Base-by-base conservation (phyloP, 2,113 vertebrate genomes). In the rat (Rattus norvegicus) region DNA sequence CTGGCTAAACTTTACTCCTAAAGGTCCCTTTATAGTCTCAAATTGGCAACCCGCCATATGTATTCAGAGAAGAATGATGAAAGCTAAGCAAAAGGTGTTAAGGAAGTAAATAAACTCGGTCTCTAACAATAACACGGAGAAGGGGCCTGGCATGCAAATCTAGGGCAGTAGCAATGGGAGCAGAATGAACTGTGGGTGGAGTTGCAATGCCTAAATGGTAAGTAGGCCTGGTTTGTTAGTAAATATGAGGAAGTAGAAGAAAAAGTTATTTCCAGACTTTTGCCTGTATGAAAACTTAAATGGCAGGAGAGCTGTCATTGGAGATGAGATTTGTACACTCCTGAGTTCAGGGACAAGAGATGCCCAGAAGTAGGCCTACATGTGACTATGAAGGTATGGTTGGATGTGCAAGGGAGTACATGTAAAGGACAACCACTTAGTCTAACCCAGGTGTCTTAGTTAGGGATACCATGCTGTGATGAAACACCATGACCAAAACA, bases 31-130 rank as follows among this genome's bases (percentile, higher is more conserved):
- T 16, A 33, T 91, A n/a, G 16, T 63, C 91, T 39, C 59, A 86
- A 13, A n/a, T 36, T 77, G 76, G 80, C 56, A 84, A 59, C 75
- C 11, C 12, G 36, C 49, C 52, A 69, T 61, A 56, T 16, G 43
- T 88, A 85, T 54, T 90, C n/a, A 70, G 70, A 52, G 61, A 93
- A 95, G 20, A 39, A 36, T 95, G 30, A 56, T 59, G 11, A 87
- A 87, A 54, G 39, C 84, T n/a, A 72, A 73, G 52, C 73, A 49
- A 43, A 59, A 73, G 61, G 85, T 65, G 77, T 56, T 81, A 59
- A 56, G 63, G 73, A 88, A 36, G n/a, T 77, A 91, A 92, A 76
- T 20, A 28, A 90, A 80, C 73, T 70, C 65, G 36, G 49, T 91
- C 8, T 88, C 11, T 11, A 76, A 84, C 28, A 65, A 13, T 87